Evolutionary conservation across 2,113 vertebrate genomes (phyloP).

Genomic region (Notothenia rossii): DNA sequence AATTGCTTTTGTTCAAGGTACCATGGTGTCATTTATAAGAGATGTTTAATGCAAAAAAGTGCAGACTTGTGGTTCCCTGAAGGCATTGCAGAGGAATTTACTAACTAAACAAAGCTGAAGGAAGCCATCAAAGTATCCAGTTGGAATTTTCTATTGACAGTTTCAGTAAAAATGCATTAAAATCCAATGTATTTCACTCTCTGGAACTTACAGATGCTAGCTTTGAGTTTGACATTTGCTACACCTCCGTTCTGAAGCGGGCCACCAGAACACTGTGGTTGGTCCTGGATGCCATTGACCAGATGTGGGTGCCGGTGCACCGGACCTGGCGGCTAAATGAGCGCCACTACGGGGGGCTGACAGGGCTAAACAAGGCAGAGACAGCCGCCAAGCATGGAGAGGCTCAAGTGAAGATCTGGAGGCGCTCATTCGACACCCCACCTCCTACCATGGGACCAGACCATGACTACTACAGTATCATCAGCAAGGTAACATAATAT

Average conservation of each 20-base stretch:
- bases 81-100: background rate
- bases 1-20: background rate
- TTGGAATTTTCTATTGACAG: background rate
- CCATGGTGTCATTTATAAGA: background rate
- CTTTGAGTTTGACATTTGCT: conserved; percentile 91
- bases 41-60: conserved; percentile 3
- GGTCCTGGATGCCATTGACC: conserved; percentile 90
- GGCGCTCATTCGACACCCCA: conserved; percentile 91
- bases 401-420: conserved; percentile 94
- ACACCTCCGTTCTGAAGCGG: conserved; percentile 93
- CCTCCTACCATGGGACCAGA: conserved; percentile 90
- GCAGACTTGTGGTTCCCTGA: background rate
- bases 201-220: conserved; percentile 78
- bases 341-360: conserved; percentile 93
- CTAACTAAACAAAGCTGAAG: background rate
- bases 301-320: conserved; percentile 94
- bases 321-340: conserved; percentile 93
- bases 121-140: background rate
- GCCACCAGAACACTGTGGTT: conserved; percentile 92
- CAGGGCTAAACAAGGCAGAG: conserved; percentile 93
- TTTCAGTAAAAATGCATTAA: background rate
- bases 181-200: background rate
- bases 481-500: conserved; percentile 81
- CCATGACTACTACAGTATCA: conserved; percentile 85
- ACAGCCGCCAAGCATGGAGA: conserved; percentile 93